These are phyloP conservation scores for Eira barbara DNA, from an alignment of 2,113 vertebrate species.

Conservation along the genomic window DNA sequence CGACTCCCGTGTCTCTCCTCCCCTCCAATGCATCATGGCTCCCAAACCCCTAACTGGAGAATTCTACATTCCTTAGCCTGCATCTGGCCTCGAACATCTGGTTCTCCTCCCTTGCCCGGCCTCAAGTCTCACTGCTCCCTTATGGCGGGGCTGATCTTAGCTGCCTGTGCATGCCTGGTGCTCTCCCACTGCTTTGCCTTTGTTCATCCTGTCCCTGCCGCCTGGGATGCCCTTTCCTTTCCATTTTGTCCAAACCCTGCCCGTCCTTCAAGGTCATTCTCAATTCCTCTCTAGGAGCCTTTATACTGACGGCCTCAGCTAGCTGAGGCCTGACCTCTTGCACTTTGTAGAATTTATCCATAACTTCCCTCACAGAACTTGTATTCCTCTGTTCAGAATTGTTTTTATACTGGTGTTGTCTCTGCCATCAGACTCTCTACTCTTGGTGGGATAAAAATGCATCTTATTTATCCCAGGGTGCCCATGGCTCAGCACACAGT, in stretches of 20 bases:
- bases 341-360: neutral
- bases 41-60: rapidly evolving
- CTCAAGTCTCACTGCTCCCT: neutral
- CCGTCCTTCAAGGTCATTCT: neutral
- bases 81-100: neutral
- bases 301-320: neutral
- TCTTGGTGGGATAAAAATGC: neutral
- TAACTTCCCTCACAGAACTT: neutral
- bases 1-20: neutral
- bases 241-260: neutral
- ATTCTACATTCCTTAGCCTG: neutral
- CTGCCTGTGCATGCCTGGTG: rapidly evolving
- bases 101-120: neutral
- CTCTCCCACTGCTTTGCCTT: neutral
- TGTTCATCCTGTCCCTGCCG: neutral
- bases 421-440: neutral
- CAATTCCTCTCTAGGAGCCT: neutral
- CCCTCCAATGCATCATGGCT: neutral
- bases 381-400: neutral
- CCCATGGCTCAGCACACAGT: neutral
- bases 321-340: neutral
- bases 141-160: neutral
- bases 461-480: neutral
- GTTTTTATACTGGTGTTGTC: neutral
- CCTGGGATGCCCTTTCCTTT: neutral